phyloP scores from a whole-genome alignment of 2,888 invertebrate genomes.

The Agrochola litura region DNA sequence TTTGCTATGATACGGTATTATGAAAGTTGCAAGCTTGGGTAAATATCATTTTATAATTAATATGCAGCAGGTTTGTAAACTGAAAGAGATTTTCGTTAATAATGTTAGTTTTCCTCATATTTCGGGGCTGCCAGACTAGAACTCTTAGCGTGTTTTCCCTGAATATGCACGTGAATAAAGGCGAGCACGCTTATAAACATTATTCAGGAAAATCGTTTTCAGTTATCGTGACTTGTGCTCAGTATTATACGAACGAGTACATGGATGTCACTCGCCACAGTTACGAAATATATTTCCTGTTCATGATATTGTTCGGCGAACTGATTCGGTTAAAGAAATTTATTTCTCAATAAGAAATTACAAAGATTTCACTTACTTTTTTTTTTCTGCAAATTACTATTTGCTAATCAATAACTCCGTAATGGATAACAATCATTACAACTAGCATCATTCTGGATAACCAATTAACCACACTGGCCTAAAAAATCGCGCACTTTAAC shows the following conservation, averaged over 20 bases:
- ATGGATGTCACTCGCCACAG: conserved; percentile 6
- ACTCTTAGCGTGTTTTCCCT: conserved; percentile 1
- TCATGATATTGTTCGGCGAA: background rate
- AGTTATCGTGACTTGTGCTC: conserved; percentile 19
- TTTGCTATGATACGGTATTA: background rate
- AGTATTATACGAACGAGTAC: background rate
- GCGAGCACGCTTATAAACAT: conserved; percentile 10
- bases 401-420: background rate
- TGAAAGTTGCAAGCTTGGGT: conserved; percentile 20
- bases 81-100: conserved; percentile 20
- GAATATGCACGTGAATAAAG: conserved; percentile 46
- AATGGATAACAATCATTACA: background rate
- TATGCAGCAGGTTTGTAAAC: conserved; percentile 16
- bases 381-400: too few relatives aligned
- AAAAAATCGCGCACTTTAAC: background rate
- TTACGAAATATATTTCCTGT: background rate
- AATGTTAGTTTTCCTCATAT: conserved; percentile 23
- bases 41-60: conserved; percentile 37
- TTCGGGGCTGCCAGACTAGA: conserved; percentile 11
- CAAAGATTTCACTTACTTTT: too few relatives aligned
- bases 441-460: background rate
- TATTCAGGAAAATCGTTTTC: conserved; percentile 41
- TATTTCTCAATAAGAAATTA: too few relatives aligned
- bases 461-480: too few relatives aligned
- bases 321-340: too few relatives aligned